Conservation (phyloP, 2,888 invertebrate genomes). For the Plagiodera versicolora region DNA sequence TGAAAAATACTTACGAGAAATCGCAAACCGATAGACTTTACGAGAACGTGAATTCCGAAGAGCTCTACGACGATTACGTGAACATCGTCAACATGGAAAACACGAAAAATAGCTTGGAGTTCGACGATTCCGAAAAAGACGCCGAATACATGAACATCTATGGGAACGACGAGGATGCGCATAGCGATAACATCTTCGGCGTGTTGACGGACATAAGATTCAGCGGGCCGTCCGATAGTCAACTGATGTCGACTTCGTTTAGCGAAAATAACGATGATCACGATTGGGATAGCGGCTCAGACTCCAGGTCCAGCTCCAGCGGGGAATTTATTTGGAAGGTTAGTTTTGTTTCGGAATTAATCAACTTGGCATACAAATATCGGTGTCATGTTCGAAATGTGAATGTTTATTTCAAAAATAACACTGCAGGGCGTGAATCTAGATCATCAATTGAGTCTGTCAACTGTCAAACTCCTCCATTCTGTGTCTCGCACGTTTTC, state of each 20-base stretch:
- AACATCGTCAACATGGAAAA: conserved; percentile 43
- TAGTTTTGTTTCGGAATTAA: conserved; percentile 31
- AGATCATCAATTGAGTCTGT: no score
- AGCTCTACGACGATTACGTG: conserved; percentile 43
- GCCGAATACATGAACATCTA: conserved; percentile 50
- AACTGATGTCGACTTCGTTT: conserved; percentile 56
- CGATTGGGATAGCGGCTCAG: conserved; percentile 74
- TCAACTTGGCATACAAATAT: no score
- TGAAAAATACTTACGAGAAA: not conserved
- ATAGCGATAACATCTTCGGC: conserved; percentile 43
- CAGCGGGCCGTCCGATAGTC: conserved; percentile 51
- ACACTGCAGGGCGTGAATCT: no score
- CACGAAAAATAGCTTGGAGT: conserved; percentile 35
- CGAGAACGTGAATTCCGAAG: conserved; percentile 7
- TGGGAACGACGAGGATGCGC: conserved; percentile 28
- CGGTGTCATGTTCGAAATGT: no score
- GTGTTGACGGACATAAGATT: conserved; percentile 53
- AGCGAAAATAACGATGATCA: conserved; percentile 59
- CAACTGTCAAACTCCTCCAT: no score
- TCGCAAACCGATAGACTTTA: conserved; percentile 11
- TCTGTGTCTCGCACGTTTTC: no score
- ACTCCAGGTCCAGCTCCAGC: conserved; percentile 71
- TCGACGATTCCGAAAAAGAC: conserved; percentile 51
- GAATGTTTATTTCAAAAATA: no score
- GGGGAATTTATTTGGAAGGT: conserved; percentile 83